Evolutionary conservation across 2,797 vertebrate species (phyloP).

Genomic region (Microhierax caerulescens): DNA sequence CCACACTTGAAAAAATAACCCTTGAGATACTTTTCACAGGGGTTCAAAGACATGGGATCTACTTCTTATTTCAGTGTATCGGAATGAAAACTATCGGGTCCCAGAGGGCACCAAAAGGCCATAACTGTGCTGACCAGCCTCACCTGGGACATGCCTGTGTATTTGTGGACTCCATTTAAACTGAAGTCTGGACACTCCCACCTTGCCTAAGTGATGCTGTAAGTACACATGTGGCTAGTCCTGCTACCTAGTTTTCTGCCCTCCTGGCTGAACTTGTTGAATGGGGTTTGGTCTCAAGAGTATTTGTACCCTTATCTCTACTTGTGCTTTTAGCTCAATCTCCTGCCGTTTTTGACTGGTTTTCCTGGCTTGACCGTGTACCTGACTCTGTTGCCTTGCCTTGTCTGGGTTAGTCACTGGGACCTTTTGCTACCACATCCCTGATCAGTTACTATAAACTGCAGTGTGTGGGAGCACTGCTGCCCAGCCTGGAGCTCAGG

Average conservation of each 20-base stretch:
- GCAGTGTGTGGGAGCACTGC: neutral
- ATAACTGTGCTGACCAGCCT: neutral
- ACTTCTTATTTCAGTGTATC: neutral
- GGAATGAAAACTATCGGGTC: neutral
- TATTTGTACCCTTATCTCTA: neutral
- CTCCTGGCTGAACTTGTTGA: neutral
- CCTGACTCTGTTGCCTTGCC: fast-evolving
- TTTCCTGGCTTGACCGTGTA: neutral
- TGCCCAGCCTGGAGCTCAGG: neutral
- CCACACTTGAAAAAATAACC: neutral
- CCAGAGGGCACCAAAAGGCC: neutral
- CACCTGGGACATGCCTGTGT: neutral
- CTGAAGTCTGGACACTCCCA: fast-evolving
- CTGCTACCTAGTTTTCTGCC: neutral
- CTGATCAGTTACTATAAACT: neutral
- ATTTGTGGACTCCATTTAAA: neutral
- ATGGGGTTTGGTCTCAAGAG: neutral
- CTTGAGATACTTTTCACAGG: neutral
- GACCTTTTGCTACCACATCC: neutral
- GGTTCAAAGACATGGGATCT: neutral
- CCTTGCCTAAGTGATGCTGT: neutral
- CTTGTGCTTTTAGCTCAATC: neutral
- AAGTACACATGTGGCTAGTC: neutral
- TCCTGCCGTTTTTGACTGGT: neutral
- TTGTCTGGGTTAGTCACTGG: neutral